A percentile compares a stretch with the other conserved stretches of the same genome.
Evolutionary conservation across 2,888 invertebrate genomes (phyloP).

Genomic region (Agrilus mali): DNA sequence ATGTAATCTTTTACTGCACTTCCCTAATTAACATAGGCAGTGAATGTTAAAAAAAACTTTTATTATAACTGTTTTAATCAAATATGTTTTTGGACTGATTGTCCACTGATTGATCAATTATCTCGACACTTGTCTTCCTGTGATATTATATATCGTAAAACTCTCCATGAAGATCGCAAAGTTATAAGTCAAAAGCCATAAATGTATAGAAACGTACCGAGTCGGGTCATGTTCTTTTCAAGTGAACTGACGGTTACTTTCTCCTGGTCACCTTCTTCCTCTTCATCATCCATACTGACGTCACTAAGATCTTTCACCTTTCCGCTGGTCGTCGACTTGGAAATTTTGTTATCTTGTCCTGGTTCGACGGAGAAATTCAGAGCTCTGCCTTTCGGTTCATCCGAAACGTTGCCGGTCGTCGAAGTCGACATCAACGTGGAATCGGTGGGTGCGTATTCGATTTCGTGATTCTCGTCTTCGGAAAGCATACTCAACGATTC

Average conservation of each 20-base stretch:
- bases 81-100: no score
- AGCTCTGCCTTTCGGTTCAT: constrained; percentile 27
- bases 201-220: neutral
- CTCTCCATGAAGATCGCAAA: no score
- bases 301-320: constrained; percentile 55
- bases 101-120: no score
- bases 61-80: no score
- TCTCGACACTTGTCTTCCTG: no score
- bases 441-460: neutral
- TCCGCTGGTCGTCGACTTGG: constrained; percentile 13
- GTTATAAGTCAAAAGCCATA: no score
- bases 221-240: constrained; percentile 11
- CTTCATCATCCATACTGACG: constrained; percentile 61
- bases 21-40: no score
- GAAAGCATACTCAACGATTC: constrained; percentile 25
- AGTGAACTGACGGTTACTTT: constrained; percentile 9
- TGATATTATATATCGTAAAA: no score
- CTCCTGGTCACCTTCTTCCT: constrained; percentile 34
- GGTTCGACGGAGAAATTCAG: constrained; percentile 27
- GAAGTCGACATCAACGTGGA: constrained; percentile 5
- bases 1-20: no score
- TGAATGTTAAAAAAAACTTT: no score
- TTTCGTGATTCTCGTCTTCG: constrained; percentile 20
- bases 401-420: constrained; percentile 7
- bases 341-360: constrained; percentile 22